Evolutionary conservation across 2,113 vertebrate species (phyloP).

Genomic region (Mesoclemmys tuberculata): DNA sequence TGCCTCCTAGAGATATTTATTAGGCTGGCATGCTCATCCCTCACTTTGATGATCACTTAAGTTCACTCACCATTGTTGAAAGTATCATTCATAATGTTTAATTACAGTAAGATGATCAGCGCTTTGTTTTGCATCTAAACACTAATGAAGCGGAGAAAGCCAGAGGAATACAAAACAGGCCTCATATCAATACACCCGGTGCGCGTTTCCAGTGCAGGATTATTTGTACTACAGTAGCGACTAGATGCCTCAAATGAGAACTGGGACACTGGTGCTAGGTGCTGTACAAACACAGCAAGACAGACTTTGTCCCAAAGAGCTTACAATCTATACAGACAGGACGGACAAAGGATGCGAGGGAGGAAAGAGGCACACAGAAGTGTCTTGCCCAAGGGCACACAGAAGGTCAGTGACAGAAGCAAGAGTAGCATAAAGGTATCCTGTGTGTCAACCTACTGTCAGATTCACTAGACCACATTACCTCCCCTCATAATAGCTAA

Average conservation of each 20-base stretch:
- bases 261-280: accelerated
- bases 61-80: conserved; percentile 25
- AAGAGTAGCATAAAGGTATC: neutral
- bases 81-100: conserved; percentile 41
- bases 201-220: conserved; percentile 40
- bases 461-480: neutral
- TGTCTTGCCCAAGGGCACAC: neutral
- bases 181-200: conserved; percentile 18
- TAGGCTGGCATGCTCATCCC: neutral
- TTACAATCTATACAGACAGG: neutral
- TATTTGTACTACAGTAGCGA: neutral
- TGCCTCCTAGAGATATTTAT: conserved; percentile 6
- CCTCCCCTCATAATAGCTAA: no score
- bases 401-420: neutral
- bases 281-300: neutral
- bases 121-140: conserved; percentile 67
- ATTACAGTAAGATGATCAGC: conserved; percentile 25
- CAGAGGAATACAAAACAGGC: conserved; percentile 60
- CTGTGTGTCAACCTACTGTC: neutral
- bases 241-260: neutral
- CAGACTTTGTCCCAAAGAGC: neutral
- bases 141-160: conserved; percentile 47
- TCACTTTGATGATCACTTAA: conserved; percentile 35
- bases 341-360: neutral
- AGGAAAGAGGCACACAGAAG: neutral